These are phyloP conservation scores for Callyntrura guangdongensis DNA, from an alignment of 2,888 invertebrate genomes.

Conservation along the genomic window DNA sequence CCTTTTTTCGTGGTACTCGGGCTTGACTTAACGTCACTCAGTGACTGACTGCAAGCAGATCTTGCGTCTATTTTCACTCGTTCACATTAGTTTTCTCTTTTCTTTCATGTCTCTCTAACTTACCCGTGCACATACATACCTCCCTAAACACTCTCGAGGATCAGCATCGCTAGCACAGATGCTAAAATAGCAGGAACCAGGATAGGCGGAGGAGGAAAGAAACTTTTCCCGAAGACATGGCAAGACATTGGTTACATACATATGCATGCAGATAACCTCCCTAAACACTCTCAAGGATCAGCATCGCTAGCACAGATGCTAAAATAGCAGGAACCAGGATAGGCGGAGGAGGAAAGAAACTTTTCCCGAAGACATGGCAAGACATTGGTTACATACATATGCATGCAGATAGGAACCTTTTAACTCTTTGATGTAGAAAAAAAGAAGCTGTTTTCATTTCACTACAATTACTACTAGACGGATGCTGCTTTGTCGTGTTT, in stretches of 20 bases:
- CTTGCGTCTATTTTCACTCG: conserved; percentile 69
- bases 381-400: conserved; percentile 38
- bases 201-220: not conserved
- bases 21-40: conserved; percentile 70
- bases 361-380: not conserved
- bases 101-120: conserved; percentile 44
- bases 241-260: conserved; percentile 32
- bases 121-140: not conserved
- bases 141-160: not conserved
- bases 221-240: not conserved
- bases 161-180: not conserved
- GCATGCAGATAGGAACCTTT: conserved; percentile 43
- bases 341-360: conserved; percentile 18
- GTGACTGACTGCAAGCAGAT: conserved; percentile 62
- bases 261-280: conserved; percentile 46
- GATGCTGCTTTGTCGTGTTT: conserved; percentile 51
- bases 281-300: no score
- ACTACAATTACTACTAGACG: conserved; percentile 39
- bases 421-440: conserved; percentile 43
- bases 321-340: conserved; percentile 10
- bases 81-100: conserved; percentile 52
- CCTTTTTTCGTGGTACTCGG: conserved; percentile 38
- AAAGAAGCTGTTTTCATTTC: conserved; percentile 67
- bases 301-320: not conserved
- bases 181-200: conserved; percentile 28